Evolutionary conservation across 1,140 invertebrate species (phyloP).

Genomic region (Pseudomyrmex cubaensis): DNA sequence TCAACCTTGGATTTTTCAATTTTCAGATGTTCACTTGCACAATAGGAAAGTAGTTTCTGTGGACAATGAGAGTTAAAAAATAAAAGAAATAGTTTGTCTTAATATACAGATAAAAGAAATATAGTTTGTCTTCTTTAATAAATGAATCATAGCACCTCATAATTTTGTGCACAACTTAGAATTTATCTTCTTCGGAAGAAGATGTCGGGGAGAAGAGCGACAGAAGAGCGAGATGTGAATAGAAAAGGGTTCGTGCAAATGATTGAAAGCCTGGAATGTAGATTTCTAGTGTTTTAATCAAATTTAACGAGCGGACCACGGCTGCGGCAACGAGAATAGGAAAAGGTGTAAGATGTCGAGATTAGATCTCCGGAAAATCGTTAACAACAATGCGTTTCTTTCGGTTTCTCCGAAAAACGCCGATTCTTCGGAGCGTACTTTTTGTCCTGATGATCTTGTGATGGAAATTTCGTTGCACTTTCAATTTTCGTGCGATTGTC

Average conservation of each 20-base stretch:
- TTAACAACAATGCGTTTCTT: slow-evolving; percentile 9
- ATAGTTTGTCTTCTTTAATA: no score
- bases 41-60: no score
- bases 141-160: no score
- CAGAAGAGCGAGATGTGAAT: slow-evolving; percentile 21
- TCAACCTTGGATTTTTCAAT: no score
- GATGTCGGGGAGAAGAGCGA: not conserved
- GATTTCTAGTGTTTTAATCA: slow-evolving; percentile 74
- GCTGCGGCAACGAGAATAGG: slow-evolving; percentile 68
- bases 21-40: no score
- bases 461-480: slow-evolving; percentile 7
- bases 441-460: slow-evolving; percentile 63
- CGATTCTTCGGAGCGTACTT: slow-evolving; percentile 11
- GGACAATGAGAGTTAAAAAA: no score
- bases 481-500: slow-evolving; percentile 32
- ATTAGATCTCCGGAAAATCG: slow-evolving; percentile 30
- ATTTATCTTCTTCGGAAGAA: not conserved
- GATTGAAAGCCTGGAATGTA: slow-evolving; percentile 36
- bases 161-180: no score
- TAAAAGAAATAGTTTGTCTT: no score
- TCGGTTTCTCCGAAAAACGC: slow-evolving; percentile 20
- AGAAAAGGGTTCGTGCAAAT: slow-evolving; percentile 35
- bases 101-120: no score
- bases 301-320: slow-evolving; percentile 70
- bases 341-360: slow-evolving; percentile 68